Conservation (phyloP, 2,888 invertebrate genomes). For the Psylliodes chrysocephalus region DNA sequence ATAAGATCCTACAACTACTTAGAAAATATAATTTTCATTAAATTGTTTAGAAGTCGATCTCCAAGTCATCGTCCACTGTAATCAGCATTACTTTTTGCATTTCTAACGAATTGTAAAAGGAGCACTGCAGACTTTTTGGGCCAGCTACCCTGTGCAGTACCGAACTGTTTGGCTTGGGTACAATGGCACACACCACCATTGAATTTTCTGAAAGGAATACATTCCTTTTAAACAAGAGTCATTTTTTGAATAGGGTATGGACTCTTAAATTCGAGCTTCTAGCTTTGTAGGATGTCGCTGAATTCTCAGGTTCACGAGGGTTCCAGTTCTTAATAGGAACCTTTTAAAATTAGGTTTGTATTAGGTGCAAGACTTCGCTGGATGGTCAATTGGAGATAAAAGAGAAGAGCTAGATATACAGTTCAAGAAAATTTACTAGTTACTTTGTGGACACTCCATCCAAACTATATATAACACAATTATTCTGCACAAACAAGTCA, state of each 20-base stretch:
- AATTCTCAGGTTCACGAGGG: conserved; percentile 95
- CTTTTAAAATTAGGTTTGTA: conserved; percentile 11
- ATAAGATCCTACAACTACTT: too few species aligned
- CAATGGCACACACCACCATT: conserved; percentile 97
- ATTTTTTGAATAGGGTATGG: conserved; percentile 95
- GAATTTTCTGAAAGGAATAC: conserved; percentile 96
- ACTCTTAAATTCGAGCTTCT: conserved; percentile 98
- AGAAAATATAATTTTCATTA: too few species aligned
- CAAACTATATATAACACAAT: too few species aligned
- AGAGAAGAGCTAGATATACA: too few species aligned
- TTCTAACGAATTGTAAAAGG: conserved; percentile 93
- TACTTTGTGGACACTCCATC: too few species aligned
- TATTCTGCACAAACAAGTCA: too few species aligned
- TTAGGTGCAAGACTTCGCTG: conserved; percentile 2
- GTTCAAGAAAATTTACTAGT: too few species aligned
- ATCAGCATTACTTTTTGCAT: conserved; percentile 98
- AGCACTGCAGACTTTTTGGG: conserved; percentile 99
- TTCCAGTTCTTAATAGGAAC: conserved; percentile 72
- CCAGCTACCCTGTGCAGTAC: conserved; percentile 97
- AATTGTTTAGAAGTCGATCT: too few species aligned
- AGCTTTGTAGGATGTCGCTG: conserved; percentile 97
- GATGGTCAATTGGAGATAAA: too few species aligned
- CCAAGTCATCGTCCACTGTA: conserved; percentile 93
- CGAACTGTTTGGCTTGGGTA: conserved; percentile 96
- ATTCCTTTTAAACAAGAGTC: conserved; percentile 95